These are phyloP conservation scores for Lineus longissimus DNA, from an alignment of 1,140 invertebrate species.

Conservation along the genomic window DNA sequence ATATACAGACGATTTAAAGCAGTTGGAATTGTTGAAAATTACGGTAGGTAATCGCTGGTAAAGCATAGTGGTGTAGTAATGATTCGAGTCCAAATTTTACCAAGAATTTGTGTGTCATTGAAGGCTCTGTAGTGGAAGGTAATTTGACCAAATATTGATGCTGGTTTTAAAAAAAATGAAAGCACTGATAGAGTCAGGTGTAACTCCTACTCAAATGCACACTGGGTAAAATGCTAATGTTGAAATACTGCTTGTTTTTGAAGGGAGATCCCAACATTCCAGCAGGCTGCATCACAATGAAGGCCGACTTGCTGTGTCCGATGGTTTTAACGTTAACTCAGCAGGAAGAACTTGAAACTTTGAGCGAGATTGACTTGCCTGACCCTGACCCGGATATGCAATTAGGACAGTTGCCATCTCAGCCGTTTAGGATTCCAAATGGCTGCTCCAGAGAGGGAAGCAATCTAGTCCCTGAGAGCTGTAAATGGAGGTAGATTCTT, in stretches of 20 bases:
- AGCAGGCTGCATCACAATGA: constrained; percentile 34
- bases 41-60: too few species aligned
- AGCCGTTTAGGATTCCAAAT: constrained; percentile 31
- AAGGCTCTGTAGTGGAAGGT: too few species aligned
- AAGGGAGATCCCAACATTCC: constrained; percentile 48
- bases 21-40: too few species aligned
- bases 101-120: too few species aligned
- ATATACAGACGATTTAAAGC: constrained; percentile 11
- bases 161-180: too few species aligned
- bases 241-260: constrained; percentile 10
- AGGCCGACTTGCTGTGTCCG: constrained; percentile 30
- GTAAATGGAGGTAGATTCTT: constrained; percentile 27
- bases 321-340: constrained; percentile 31
- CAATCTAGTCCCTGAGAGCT: constrained; percentile 12
- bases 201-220: too few species aligned
- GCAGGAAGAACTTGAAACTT: constrained; percentile 21
- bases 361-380: constrained; percentile 21
- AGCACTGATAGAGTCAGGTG: too few species aligned
- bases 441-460: constrained; percentile 13
- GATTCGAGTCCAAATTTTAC: too few species aligned
- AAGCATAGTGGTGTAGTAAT: too few species aligned
- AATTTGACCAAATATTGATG: too few species aligned
- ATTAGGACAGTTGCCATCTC: constrained; percentile 11
- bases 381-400: constrained; percentile 10
- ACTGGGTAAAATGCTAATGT: too few species aligned